A percentile compares a stretch with the other conserved stretches of the same genome.
phyloP scores from a whole-genome alignment of 2,888 invertebrate species.

The Ariolimax columbianus region DNA sequence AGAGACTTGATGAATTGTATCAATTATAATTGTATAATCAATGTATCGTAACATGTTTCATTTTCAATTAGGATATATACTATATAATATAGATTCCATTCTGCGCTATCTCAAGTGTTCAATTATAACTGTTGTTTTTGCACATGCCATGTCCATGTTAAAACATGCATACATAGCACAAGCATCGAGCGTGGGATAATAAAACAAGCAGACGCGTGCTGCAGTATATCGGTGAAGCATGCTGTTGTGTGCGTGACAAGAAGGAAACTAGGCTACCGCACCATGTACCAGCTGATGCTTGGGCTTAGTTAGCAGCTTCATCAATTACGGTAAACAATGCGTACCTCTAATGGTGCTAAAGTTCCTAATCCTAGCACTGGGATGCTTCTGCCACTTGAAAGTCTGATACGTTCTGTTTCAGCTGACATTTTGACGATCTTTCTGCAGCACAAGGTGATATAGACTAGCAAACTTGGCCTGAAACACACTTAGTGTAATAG shows the following conservation, averaged over 20 bases:
- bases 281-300: background rate
- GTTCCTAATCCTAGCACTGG: slow-evolving; percentile 69
- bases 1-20: too few relatives aligned
- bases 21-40: too few relatives aligned
- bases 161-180: background rate
- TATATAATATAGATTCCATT: too few relatives aligned
- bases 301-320: background rate
- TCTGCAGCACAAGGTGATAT: slow-evolving; percentile 2
- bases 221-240: background rate
- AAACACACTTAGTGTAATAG: background rate
- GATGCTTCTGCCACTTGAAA: slow-evolving; percentile 62
- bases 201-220: background rate
- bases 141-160: background rate
- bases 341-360: slow-evolving; percentile 68
- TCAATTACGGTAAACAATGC: slow-evolving; percentile 10
- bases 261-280: background rate
- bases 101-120: too few relatives aligned
- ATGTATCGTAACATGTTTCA: too few relatives aligned
- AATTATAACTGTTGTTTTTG: background rate
- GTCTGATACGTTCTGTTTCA: slow-evolving; percentile 31
- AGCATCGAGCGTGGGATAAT: background rate
- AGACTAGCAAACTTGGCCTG: slow-evolving; percentile 10
- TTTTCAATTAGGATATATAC: too few relatives aligned
- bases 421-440: slow-evolving; percentile 18
- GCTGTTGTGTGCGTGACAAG: background rate